These are phyloP conservation scores for Lemur catta DNA, from an alignment of 2,797 vertebrate species.

Conservation along the genomic window DNA sequence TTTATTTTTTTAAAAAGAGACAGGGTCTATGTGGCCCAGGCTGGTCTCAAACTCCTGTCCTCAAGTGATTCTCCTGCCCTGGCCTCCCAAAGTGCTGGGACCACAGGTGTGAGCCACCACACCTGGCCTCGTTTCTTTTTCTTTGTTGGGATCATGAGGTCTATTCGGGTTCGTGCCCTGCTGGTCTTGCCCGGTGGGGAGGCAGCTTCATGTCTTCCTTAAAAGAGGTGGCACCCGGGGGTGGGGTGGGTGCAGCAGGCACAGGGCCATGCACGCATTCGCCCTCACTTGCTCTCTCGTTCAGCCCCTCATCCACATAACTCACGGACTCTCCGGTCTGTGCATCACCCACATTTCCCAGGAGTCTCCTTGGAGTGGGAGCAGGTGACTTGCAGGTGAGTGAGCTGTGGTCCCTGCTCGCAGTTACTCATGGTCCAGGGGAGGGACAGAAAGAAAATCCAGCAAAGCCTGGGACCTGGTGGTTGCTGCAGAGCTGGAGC, in stretches of 20 bases:
- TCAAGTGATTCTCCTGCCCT: not conserved
- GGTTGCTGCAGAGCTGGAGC: not conserved
- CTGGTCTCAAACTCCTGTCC: not conserved
- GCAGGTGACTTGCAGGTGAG: not conserved
- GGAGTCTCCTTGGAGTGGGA: not conserved
- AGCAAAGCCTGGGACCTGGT: not conserved
- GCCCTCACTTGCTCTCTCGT: too few species aligned
- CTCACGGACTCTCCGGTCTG: accelerated
- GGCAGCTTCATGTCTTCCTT: not conserved
- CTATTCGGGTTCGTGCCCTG: not conserved
- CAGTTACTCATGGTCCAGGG: not conserved
- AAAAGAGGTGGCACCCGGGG: not conserved
- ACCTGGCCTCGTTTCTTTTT: not conserved
- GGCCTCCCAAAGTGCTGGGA: not conserved
- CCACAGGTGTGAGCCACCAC: not conserved
- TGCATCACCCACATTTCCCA: not conserved
- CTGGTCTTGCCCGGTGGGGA: too few species aligned
- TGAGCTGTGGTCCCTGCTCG: not conserved
- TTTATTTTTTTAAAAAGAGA: not conserved
- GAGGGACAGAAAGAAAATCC: not conserved
- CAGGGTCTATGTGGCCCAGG: not conserved
- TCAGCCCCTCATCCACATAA: not conserved
- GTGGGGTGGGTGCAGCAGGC: not conserved
- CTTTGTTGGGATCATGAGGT: not conserved
- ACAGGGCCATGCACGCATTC: not conserved